Evolutionary conservation across 2,888 invertebrate genomes (phyloP), one percentile per base, ranked within the genome.

Genomic region (Trissolcus japonicus): DNA sequence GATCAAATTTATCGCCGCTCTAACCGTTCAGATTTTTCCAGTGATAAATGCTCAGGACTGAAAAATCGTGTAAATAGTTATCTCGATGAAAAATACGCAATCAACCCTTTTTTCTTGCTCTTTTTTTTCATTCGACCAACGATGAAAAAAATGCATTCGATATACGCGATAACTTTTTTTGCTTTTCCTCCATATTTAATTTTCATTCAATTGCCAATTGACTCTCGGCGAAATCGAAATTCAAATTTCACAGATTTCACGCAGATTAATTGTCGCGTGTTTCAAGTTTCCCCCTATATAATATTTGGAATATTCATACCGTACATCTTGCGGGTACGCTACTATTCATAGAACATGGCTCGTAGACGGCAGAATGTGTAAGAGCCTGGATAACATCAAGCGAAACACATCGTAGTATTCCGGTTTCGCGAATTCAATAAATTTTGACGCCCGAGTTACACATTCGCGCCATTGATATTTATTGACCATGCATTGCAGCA

Each of bases 21-120:
- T 71, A 71, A 63, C 71, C 57, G 63, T 71, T 55, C 25, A 46
- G 57, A 57, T 71, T 71, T 69, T 71, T 25, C 14, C 57, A 57
- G 41, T 53, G 63, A 57, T 16, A 62, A 69, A 71, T 71, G 57
- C 14, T 35, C 35, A 7, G 13, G 25, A 29, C 29, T 46, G 35
- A 50, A 57, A 59, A 71, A 71, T 63, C 62, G 46, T 53, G 55
- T 41, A 71, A 71, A 63, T 57, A 50, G n/a, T 46, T 46, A 46
- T 35, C 35, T 35, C 35, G 35, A 35, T 35, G 35, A 35, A 35
- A 35, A 35, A 35, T 35, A 35, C 35, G 35, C 35, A 35, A 35
- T 35, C 35, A 35, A 35, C 35, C 9, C 9, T 29, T 21, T 21
- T 1, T 21, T 21, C 2, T 21, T 21, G 1, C 4, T 25, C 6